A percentile compares a stretch with the other conserved stretches of the same genome.
phyloP scores from a whole-genome alignment of 2,888 invertebrate genomes.

The Andrena marginata region DNA sequence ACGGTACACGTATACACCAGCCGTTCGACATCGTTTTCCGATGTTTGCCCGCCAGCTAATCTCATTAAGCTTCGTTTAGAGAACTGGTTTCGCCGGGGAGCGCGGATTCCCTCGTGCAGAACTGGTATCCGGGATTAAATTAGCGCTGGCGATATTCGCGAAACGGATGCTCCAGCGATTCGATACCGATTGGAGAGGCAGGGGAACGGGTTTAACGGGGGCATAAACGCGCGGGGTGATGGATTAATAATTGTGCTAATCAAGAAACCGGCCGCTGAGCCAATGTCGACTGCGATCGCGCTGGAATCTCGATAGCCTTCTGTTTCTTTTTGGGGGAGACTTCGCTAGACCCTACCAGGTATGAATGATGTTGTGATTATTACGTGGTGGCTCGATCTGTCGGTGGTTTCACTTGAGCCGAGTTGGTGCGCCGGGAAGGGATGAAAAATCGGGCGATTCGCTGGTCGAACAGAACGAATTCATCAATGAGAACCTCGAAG shows the following conservation, averaged over 20 bases:
- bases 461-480: conserved; percentile 44
- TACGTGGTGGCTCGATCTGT: conserved; percentile 5
- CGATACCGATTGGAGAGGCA: not conserved
- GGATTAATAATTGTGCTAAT: conserved; percentile 37
- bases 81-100: conserved; percentile 51
- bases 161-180: conserved; percentile 17
- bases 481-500: conserved; percentile 81
- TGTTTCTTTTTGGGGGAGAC: conserved; percentile 3
- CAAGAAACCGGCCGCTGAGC: conserved; percentile 8
- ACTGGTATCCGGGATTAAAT: conserved; percentile 47
- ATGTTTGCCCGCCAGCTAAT: conserved; percentile 43
- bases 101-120: conserved; percentile 13
- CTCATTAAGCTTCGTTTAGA: conserved; percentile 52
- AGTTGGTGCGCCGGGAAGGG: not conserved
- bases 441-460: conserved; percentile 7
- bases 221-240: conserved; percentile 4
- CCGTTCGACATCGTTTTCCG: conserved; percentile 36
- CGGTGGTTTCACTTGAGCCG: not conserved
- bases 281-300: not conserved
- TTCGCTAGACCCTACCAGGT: not conserved
- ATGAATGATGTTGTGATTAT: conserved; percentile 18
- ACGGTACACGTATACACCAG: conserved; percentile 5
- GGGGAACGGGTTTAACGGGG: conserved; percentile 11
- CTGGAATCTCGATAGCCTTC: not conserved
- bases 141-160: conserved; percentile 36